Conservation (phyloP, 2,888 invertebrate species). For the Metallyticus violacea region DNA sequence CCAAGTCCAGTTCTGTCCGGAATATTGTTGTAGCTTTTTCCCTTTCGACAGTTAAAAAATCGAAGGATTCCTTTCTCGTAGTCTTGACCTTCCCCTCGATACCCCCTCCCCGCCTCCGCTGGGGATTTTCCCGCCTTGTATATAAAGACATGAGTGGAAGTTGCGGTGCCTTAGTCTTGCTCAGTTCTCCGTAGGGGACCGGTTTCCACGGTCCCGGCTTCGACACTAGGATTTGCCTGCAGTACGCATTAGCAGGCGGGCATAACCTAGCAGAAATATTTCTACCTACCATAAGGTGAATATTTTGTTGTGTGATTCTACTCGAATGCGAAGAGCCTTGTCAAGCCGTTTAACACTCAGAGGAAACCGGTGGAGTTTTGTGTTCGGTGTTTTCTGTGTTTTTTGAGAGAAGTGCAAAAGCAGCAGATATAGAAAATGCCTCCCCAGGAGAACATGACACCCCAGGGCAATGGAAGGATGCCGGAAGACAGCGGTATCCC, state of each 20-base stretch:
- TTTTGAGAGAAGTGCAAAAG: background rate
- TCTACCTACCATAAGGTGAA: too few species aligned
- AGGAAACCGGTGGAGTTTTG: background rate
- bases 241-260: constrained; percentile 7
- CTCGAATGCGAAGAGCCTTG: too few species aligned
- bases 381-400: background rate
- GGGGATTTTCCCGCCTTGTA: background rate
- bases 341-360: too few species aligned
- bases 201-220: background rate
- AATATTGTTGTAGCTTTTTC: background rate
- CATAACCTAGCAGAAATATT: constrained; percentile 3
- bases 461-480: background rate
- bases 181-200: background rate
- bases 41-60: background rate
- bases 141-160: background rate
- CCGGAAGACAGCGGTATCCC: background rate
- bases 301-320: too few species aligned
- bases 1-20: background rate
- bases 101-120: constrained; percentile 3
- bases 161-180: background rate
- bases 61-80: constrained; percentile 13
- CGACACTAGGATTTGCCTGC: constrained; percentile 5
- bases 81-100: constrained; percentile 21
- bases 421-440: background rate
- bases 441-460: constrained; percentile 9